Conservation (phyloP, 2,113 vertebrate species). For the Xiphias gladius region DNA sequence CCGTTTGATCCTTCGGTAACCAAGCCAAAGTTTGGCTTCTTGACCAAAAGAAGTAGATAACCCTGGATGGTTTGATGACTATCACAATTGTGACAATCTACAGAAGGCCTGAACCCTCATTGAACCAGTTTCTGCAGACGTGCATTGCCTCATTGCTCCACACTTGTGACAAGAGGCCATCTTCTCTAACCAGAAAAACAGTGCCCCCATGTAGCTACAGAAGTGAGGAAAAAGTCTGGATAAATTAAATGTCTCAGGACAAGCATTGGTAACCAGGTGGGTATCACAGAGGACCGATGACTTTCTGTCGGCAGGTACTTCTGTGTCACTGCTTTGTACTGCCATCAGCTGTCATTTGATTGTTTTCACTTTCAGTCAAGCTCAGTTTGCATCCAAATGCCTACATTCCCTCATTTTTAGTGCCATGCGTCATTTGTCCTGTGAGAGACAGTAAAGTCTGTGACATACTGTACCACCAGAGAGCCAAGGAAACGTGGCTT, state of each 20-base stretch:
- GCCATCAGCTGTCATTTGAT: slow-evolving; percentile 3
- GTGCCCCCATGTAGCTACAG: slow-evolving; percentile 1
- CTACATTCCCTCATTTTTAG: slow-evolving; percentile 18
- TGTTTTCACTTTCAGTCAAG: slow-evolving; percentile 17
- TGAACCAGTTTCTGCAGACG: slow-evolving; percentile 3
- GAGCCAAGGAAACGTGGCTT: neutral
- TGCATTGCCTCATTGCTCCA: slow-evolving; percentile 13
- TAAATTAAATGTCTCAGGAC: slow-evolving; percentile 27
- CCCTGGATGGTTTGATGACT: neutral
- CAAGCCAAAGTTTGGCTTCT: slow-evolving; percentile 54
- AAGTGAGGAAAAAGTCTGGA: neutral
- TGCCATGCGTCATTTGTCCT: slow-evolving; percentile 17
- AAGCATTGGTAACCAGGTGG: neutral
- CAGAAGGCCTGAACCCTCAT: slow-evolving; percentile 23
- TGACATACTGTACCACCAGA: neutral
- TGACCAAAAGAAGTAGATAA: slow-evolving; percentile 33
- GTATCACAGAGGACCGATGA: slow-evolving; percentile 1
- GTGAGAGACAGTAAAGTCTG: neutral
- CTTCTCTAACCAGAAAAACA: slow-evolving; percentile 1
- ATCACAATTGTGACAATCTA: slow-evolving; percentile 58
- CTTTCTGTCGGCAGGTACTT: neutral
- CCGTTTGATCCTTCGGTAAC: neutral
- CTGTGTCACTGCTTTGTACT: slow-evolving; percentile 27
- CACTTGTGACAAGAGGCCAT: slow-evolving; percentile 6
- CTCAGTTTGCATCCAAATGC: slow-evolving; percentile 1